These are phyloP conservation scores for Laticauda laticaudata DNA, from an alignment of 2,113 vertebrate species.

Conservation along the genomic window DNA sequence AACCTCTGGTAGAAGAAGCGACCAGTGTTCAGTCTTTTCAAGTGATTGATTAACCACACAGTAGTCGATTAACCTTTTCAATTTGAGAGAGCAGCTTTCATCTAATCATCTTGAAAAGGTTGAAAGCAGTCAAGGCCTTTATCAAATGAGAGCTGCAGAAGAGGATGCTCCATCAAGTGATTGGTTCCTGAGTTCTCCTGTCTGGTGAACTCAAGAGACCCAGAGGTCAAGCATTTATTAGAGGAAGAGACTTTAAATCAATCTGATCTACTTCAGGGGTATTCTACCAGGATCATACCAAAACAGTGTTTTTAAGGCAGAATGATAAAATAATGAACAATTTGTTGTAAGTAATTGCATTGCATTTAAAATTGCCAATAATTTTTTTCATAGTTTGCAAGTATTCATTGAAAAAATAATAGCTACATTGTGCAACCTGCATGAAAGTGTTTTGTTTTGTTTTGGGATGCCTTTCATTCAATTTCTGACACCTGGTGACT, in stretches of 20 bases:
- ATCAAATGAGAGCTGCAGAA: constrained; percentile 55
- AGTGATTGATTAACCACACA: constrained; percentile 65
- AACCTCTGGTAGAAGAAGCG: constrained; percentile 47
- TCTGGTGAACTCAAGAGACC: constrained; percentile 68
- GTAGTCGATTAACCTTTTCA: constrained; percentile 65
- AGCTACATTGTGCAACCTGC: background rate
- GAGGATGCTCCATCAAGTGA: constrained; percentile 59
- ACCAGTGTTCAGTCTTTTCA: constrained; percentile 56
- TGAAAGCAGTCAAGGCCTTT: constrained; percentile 70
- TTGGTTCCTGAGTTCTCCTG: constrained; percentile 63
- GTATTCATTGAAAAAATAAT: background rate
- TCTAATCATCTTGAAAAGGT: constrained; percentile 54
- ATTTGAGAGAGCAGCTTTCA: constrained; percentile 63
- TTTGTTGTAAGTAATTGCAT: constrained; percentile 52
- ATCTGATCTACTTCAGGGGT: constrained; percentile 63
- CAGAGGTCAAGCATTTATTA: constrained; percentile 68
- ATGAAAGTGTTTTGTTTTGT: background rate
- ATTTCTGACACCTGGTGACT: background rate
- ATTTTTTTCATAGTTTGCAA: background rate
- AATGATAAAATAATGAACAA: constrained; percentile 57
- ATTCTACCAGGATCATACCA: constrained; percentile 65
- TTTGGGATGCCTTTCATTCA: background rate
- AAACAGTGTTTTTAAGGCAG: constrained; percentile 51
- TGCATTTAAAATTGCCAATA: background rate
- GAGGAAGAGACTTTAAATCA: constrained; percentile 71